Percentiles rank a stretch among this genome's conserved stretches.
These are phyloP conservation scores for Galagoides demidoff DNA, from an alignment of 2,797 vertebrate species.

Conservation along the genomic window DNA sequence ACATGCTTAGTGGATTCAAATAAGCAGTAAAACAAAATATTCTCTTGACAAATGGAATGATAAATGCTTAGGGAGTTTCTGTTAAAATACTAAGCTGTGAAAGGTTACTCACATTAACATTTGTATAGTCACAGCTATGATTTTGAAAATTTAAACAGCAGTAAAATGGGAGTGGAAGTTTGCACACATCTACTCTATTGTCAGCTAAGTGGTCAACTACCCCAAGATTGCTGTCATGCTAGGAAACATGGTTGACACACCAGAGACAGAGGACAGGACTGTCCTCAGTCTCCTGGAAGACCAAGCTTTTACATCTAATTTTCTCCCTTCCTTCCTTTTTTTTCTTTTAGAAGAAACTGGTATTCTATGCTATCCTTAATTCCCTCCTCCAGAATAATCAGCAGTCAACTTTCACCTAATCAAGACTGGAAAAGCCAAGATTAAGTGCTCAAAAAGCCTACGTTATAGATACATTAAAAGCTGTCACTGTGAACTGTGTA, in stretches of 20 bases:
- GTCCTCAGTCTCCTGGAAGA: neutral
- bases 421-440: slow-evolving; percentile 10
- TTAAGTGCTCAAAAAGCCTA: slow-evolving; percentile 37
- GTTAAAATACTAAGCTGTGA: slow-evolving; percentile 36
- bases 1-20: slow-evolving; percentile 41
- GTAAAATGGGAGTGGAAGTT: neutral
- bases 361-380: neutral
- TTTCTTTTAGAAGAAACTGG: slow-evolving; percentile 3
- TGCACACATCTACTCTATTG: neutral
- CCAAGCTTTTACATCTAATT: neutral
- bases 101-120: slow-evolving; percentile 27
- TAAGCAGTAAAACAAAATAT: slow-evolving; percentile 37
- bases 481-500: slow-evolving; percentile 24
- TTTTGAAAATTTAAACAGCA: slow-evolving; percentile 18
- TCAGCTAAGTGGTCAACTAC: neutral
- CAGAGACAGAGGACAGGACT: neutral
- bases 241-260: neutral
- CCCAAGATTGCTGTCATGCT: neutral
- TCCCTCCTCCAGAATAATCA: slow-evolving; percentile 26
- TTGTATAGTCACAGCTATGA: slow-evolving; percentile 23
- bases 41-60: slow-evolving; percentile 47
- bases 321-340: neutral
- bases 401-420: slow-evolving; percentile 1
- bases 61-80: slow-evolving; percentile 52
- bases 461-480: neutral